A percentile compares a stretch with the other conserved stretches of the same genome.
These are phyloP conservation scores for Platyscapa corneri DNA, from an alignment of 1,140 invertebrate species.

Conservation along the genomic window DNA sequence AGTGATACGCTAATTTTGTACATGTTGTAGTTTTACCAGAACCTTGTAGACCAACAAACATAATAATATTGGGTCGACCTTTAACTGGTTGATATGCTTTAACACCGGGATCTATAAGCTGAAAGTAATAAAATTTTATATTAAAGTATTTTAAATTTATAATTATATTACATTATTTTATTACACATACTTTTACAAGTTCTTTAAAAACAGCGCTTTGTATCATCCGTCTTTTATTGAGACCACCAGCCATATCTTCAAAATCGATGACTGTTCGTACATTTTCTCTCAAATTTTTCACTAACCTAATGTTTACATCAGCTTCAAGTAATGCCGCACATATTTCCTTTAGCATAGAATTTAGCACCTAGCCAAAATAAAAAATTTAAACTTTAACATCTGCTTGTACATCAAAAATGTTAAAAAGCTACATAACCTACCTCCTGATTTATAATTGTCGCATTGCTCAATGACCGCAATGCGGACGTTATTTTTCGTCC, in stretches of 20 bases:
- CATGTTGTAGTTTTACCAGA: conserved; percentile 99
- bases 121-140: conserved; percentile 58
- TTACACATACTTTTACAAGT: conserved; percentile 89
- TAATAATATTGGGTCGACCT: conserved; percentile 96
- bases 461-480: conserved; percentile 96
- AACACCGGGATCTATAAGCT: conserved; percentile 98
- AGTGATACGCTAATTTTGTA: conserved; percentile 99
- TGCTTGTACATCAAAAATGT: conserved; percentile 43
- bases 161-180: neutral
- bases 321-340: conserved; percentile 97
- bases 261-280: conserved; percentile 98
- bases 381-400: conserved; percentile 19
- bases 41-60: conserved; percentile 99
- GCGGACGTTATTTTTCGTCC: conserved; percentile 99
- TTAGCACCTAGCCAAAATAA: conserved; percentile 84
- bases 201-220: conserved; percentile 99
- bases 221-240: conserved; percentile 99
- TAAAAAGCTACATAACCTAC: conserved; percentile 70
- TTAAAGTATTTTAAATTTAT: neutral
- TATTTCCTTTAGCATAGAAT: conserved; percentile 99
- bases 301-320: conserved; percentile 98
- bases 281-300: conserved; percentile 98
- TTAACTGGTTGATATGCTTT: conserved; percentile 98
- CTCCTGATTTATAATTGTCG: conserved; percentile 99
- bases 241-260: conserved; percentile 99